Evolutionary conservation across 2,113 vertebrate species (phyloP).

Genomic region (Sardina pilchardus): DNA sequence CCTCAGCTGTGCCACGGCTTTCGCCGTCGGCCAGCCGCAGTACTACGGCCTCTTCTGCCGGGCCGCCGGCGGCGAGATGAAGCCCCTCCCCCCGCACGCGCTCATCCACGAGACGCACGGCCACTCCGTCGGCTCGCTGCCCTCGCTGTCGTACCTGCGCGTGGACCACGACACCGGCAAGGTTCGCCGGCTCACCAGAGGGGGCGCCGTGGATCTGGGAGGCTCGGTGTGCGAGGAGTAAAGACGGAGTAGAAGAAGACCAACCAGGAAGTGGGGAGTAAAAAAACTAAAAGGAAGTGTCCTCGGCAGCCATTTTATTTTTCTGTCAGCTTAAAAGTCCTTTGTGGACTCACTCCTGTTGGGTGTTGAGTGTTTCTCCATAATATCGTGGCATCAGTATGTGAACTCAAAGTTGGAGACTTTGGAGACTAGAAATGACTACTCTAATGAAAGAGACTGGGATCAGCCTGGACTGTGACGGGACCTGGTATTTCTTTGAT

Average conservation of each 20-base stretch:
- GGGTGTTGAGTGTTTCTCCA: neutral
- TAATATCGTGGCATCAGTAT: neutral
- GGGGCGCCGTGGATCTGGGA: constrained; percentile 77
- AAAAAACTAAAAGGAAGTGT: neutral
- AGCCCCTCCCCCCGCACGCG: constrained; percentile 67
- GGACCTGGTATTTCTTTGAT: neutral
- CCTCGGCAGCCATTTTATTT: neutral
- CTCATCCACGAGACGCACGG: constrained; percentile 72
- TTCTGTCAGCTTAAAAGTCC: neutral
- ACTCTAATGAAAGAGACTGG: neutral
- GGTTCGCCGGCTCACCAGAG: constrained; percentile 77
- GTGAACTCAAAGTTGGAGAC: neutral
- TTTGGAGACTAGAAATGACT: neutral
- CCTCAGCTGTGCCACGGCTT: constrained; percentile 71
- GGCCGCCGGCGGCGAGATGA: constrained; percentile 72
- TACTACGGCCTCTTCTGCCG: constrained; percentile 76
- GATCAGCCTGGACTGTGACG: neutral
- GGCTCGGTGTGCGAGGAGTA: constrained; percentile 80
- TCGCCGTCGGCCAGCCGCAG: constrained; percentile 72
- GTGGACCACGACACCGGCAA: constrained; percentile 79
- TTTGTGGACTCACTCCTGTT: neutral
- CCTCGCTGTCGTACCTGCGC: constrained; percentile 77
- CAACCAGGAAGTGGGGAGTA: neutral
- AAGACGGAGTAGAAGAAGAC: constrained; percentile 45
- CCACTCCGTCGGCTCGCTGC: constrained; percentile 65